Evolutionary conservation across 2,113 vertebrate genomes (phyloP).

Genomic region (Engraulis encrasicolus): DNA sequence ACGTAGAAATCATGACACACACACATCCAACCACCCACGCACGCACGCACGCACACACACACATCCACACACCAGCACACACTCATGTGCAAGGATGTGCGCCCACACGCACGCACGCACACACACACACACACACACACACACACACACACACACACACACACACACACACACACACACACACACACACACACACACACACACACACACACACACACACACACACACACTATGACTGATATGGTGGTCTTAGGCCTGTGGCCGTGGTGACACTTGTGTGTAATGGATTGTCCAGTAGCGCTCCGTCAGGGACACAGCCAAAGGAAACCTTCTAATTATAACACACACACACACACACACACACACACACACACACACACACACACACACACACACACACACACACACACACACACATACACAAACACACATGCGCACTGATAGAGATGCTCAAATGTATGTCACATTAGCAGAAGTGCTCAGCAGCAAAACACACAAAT

Average conservation of each 20-base stretch:
- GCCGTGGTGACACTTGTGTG: background rate
- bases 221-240: background rate
- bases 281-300: slow-evolving; percentile 6
- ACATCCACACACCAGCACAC: background rate
- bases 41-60: background rate
- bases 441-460: too few relatives aligned
- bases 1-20: too few relatives aligned
- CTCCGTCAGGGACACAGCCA: background rate
- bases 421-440: too few relatives aligned
- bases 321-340: background rate
- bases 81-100: too few relatives aligned
- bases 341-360: background rate
- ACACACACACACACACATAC: too few relatives aligned
- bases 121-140: too few relatives aligned
- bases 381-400: background rate
- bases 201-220: background rate
- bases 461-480: too few relatives aligned
- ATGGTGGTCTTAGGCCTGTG: background rate
- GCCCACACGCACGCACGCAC: too few relatives aligned
- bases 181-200: background rate
- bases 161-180: background rate
- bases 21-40: background rate
- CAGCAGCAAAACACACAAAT: too few relatives aligned
- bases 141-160: too few relatives aligned
- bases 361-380: background rate